These are phyloP conservation scores for Drosophila navojoa DNA, from an alignment of 1,140 invertebrate genomes.

Conservation along the genomic window DNA sequence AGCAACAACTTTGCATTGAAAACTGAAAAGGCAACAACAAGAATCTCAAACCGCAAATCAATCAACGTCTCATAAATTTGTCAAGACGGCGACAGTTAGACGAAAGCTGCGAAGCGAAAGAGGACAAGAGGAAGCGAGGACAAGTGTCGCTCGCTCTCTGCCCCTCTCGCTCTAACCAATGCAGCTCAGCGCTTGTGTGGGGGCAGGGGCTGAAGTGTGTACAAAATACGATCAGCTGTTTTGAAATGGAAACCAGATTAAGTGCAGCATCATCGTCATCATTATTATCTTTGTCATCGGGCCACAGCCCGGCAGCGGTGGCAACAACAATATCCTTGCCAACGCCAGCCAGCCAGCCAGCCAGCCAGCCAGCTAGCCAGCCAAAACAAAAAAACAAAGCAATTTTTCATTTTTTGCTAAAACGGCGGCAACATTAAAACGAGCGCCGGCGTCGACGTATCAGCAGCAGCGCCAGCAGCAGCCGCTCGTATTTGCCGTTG, in stretches of 20 bases:
- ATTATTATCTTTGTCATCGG: constrained; percentile 45
- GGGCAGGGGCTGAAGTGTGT: neutral
- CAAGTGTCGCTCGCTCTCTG: neutral
- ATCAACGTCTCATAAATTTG: constrained; percentile 83
- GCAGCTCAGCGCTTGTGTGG: neutral
- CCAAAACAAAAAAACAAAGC: constrained; percentile 70
- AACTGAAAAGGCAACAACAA: constrained; percentile 22
- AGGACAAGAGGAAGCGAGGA: neutral
- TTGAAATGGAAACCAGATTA: constrained; percentile 72
- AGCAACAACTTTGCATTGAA: constrained; percentile 23
- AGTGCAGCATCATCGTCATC: constrained; percentile 74
- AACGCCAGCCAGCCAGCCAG: constrained; percentile 11
- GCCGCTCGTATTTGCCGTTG: constrained; percentile 18
- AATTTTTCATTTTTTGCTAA: constrained; percentile 80
- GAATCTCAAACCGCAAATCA: constrained; percentile 71
- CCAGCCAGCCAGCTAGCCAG: neutral
- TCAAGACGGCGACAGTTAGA: constrained; percentile 69
- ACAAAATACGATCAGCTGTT: constrained; percentile 53
- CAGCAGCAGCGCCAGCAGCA: constrained; percentile 1
- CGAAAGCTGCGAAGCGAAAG: constrained; percentile 25
- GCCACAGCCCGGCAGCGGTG: constrained; percentile 13
- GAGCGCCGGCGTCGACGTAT: constrained; percentile 34
- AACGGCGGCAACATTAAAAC: constrained; percentile 64
- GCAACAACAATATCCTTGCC: constrained; percentile 43
- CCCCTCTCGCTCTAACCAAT: neutral